These are phyloP conservation scores for Channa maculata DNA, from an alignment of 2,113 vertebrate species.

Conservation along the genomic window DNA sequence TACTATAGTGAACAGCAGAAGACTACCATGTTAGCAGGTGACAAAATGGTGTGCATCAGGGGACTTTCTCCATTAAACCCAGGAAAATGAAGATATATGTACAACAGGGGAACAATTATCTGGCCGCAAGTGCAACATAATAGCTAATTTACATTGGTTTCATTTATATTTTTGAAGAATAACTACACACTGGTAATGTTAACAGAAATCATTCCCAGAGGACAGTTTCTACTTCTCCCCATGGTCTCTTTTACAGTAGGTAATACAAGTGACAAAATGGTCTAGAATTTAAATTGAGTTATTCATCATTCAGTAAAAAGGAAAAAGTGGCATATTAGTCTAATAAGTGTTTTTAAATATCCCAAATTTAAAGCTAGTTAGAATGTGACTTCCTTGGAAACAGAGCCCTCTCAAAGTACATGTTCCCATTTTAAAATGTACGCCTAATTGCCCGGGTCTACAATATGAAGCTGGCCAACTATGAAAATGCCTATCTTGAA, in stretches of 20 bases:
- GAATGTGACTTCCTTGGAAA: slow-evolving; percentile 14
- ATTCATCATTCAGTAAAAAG: slow-evolving; percentile 43
- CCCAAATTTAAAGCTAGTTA: slow-evolving; percentile 32
- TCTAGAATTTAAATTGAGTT: slow-evolving; percentile 27
- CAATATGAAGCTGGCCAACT: slow-evolving; percentile 16
- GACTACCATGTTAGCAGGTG: slow-evolving; percentile 10
- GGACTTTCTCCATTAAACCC: slow-evolving; percentile 34
- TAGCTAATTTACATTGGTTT: slow-evolving; percentile 29
- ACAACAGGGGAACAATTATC: background rate
- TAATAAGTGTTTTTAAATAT: slow-evolving; percentile 38
- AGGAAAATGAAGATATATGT: slow-evolving; percentile 16
- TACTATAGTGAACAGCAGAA: too few relatives aligned
- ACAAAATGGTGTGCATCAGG: slow-evolving; percentile 17
- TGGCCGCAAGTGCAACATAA: slow-evolving; percentile 24
- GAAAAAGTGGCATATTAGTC: slow-evolving; percentile 39
- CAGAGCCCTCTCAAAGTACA: background rate
- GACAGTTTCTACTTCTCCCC: slow-evolving; percentile 31
- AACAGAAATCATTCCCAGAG: slow-evolving; percentile 21
- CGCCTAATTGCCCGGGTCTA: slow-evolving; percentile 1
- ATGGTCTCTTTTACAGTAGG: slow-evolving; percentile 27
- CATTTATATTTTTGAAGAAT: slow-evolving; percentile 44
- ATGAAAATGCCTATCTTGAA: slow-evolving; percentile 25
- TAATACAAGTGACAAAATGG: slow-evolving; percentile 38
- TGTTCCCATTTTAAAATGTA: slow-evolving; percentile 5
- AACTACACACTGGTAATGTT: slow-evolving; percentile 7